These are phyloP conservation scores for Oceanodroma tethys DNA, from an alignment of 2,113 vertebrate species.

Conservation along the genomic window DNA sequence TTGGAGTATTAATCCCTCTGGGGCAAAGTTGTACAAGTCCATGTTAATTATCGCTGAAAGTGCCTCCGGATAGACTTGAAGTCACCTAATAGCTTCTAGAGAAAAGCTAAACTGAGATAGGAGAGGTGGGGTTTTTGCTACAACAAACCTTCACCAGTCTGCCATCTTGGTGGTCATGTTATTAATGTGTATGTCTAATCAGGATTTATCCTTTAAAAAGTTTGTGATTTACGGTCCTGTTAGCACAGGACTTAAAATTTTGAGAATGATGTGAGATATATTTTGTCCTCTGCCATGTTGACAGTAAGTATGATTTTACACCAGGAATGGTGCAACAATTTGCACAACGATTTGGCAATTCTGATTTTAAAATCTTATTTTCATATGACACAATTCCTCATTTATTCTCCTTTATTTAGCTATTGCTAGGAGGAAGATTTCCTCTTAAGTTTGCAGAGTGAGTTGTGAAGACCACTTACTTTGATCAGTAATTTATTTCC, in stretches of 20 bases:
- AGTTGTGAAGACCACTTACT: background rate
- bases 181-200: background rate
- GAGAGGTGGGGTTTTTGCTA: background rate
- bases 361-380: background rate
- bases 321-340: background rate
- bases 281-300: background rate
- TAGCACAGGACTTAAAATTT: background rate
- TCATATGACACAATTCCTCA: background rate
- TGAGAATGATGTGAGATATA: background rate
- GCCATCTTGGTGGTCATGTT: background rate
- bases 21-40: background rate
- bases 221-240: background rate
- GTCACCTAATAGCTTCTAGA: background rate
- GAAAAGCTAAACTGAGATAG: background rate
- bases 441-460: background rate
- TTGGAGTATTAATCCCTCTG: background rate
- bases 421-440: background rate
- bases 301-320: background rate
- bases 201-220: background rate
- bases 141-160: background rate
- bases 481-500: background rate
- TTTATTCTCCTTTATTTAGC: background rate
- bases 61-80: background rate
- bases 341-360: background rate
- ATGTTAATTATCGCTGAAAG: background rate